These are phyloP conservation scores for Parotocinclus haroldoi DNA, from an alignment of 2,797 vertebrate genomes.

Conservation along the genomic window DNA sequence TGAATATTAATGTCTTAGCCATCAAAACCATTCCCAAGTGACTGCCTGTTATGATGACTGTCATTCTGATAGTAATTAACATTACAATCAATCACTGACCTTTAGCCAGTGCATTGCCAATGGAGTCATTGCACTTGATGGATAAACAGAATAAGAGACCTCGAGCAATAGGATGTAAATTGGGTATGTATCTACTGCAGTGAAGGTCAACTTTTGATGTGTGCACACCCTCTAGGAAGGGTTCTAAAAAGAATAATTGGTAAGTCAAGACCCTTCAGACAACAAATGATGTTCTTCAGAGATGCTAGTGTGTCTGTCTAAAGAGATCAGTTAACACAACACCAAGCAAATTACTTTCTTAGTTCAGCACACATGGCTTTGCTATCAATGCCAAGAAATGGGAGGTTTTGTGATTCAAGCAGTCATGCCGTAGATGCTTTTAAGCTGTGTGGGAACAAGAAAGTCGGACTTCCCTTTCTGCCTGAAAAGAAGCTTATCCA, in stretches of 20 bases:
- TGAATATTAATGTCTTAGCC: slow-evolving; percentile 50
- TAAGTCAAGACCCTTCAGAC: not conserved
- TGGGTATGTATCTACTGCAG: not conserved
- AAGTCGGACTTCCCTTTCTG: slow-evolving; percentile 52
- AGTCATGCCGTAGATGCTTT: slow-evolving; percentile 50
- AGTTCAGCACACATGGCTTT: slow-evolving; percentile 27
- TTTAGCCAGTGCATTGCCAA: slow-evolving; percentile 40
- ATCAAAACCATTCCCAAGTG: slow-evolving; percentile 51
- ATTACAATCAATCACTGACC: slow-evolving; percentile 38
- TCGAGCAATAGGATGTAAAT: slow-evolving; percentile 18
- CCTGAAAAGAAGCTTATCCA: slow-evolving; percentile 54
- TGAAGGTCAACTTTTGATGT: not conserved
- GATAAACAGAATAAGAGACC: slow-evolving; percentile 17
- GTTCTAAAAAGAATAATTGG: not conserved
- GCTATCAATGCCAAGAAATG: slow-evolving; percentile 44
- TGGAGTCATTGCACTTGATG: slow-evolving; percentile 19
- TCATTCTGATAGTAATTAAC: slow-evolving; percentile 57
- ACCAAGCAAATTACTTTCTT: slow-evolving; percentile 15
- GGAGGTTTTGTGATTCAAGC: slow-evolving; percentile 44
- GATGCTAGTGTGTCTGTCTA: not conserved
- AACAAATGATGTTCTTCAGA: not conserved
- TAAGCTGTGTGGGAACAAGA: slow-evolving; percentile 66
- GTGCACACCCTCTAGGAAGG: no score
- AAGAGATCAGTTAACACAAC: slow-evolving; percentile 8
- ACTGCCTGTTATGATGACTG: slow-evolving; percentile 61